These are phyloP conservation scores for Cynopterus sphinx DNA, from an alignment of 2,797 vertebrate species.

Conservation along the genomic window DNA sequence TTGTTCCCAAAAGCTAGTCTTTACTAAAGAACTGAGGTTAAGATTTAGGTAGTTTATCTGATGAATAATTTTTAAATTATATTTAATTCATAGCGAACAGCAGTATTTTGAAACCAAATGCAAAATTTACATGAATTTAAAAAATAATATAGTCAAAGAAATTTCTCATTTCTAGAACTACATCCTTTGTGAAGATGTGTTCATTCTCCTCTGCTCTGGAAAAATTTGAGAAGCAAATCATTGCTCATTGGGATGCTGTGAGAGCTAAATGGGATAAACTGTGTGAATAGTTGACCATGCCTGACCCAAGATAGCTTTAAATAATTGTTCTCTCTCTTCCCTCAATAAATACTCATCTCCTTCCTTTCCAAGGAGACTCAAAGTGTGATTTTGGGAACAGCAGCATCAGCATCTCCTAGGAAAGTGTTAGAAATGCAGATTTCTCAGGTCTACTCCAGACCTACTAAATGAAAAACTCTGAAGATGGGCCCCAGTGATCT, in stretches of 20 bases:
- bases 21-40: background rate
- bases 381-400: background rate
- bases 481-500: background rate
- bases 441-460: background rate
- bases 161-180: background rate
- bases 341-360: background rate
- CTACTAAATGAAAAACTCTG: background rate
- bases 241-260: background rate
- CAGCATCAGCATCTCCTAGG: background rate
- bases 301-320: background rate
- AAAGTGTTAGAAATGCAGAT: background rate
- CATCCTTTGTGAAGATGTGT: background rate
- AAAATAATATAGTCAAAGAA: background rate
- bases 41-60: background rate
- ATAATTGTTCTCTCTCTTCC: background rate
- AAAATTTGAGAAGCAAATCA: background rate
- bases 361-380: background rate
- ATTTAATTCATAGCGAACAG: background rate
- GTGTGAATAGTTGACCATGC: background rate
- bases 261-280: background rate
- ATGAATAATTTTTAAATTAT: background rate
- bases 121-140: background rate
- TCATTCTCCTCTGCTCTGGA: background rate
- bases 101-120: slow-evolving; percentile 21
- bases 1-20: background rate